Base-by-base conservation (phyloP, 2,888 invertebrate species). In the Eutolmus rufibarbis region DNA sequence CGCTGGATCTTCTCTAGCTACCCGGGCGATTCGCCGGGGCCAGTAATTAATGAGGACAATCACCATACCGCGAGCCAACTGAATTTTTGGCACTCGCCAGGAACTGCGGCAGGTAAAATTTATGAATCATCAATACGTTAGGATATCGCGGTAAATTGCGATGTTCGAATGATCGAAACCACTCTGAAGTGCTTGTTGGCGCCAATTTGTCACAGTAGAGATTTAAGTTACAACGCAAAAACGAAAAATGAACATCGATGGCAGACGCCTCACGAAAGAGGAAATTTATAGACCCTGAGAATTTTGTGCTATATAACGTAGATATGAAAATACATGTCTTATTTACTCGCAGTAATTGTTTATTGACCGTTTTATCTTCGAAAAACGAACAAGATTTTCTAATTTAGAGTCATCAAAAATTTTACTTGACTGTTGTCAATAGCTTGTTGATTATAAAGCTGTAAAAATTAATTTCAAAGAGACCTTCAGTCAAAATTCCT, bases 1-100 rank as follows among this genome's bases (percentile, higher is more conserved):
- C 31, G 5, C 19, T 51, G 28, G 51, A 79, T 31, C 66, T 66
- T 1, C 7, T 51, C 51, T 16, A n/a, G 51, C 51, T n/a, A 5
- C 16, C 16, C 46, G 5, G 46, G 46, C 16, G 16, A 46, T 19
- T 77, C 19, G 37, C 19, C 8, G 66, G 23, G 78, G 51, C 51
- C 8, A 56, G 51, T 79, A 79, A 79, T 79, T 79, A 79, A 79
- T 79, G 79, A 79, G 79, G 79, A 79, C 79, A 79, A 79, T 51
- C 79, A 79, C 79, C 79, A 79, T 31, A 79, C 23, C 51, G 31
- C 28, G 51, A 51, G 23, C 28, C 28, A 23, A 40, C 9, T 16
- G 31, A 51, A 46, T 79, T 79, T 79, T 51, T 79, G 78, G 78
- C 78, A 43, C 46, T 46, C 12, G 74, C 12, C 28, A 28, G 34